A percentile compares a stretch with the other conserved stretches of the same genome.
These are phyloP conservation scores for Promerops cafer DNA, from an alignment of 2,113 vertebrate species.

Conservation along the genomic window DNA sequence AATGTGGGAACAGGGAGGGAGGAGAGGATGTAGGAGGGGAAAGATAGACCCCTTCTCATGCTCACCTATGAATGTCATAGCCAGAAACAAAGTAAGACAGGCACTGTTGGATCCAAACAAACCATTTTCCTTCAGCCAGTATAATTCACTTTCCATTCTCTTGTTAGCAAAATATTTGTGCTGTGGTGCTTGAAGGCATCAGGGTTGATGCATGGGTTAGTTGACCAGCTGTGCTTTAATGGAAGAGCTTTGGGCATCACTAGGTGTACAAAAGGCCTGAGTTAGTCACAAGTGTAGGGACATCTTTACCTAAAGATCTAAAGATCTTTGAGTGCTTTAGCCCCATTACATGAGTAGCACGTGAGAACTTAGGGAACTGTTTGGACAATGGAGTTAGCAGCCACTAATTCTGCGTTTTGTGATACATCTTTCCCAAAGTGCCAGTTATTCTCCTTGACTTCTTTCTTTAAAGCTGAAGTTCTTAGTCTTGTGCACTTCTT, in stretches of 20 bases:
- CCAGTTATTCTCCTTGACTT: not conserved
- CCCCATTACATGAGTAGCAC: accelerated
- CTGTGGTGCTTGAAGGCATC: not conserved
- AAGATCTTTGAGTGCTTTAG: not conserved
- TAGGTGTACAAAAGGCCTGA: not conserved
- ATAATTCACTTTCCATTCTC: not conserved
- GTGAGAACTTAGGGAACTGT: accelerated
- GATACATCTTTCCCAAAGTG: not conserved
- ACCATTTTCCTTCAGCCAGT: not conserved
- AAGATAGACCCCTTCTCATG: not conserved
- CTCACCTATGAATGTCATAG: not conserved
- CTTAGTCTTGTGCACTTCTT: not conserved
- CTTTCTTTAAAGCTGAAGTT: not conserved
- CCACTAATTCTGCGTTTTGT: not conserved
- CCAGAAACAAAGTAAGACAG: not conserved
- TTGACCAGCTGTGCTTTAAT: not conserved
- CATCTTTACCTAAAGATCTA: not conserved
- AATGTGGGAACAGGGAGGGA: not conserved
- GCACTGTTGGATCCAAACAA: not conserved
- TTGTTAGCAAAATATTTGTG: not conserved
- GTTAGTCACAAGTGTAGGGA: not conserved
- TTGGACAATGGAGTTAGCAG: not conserved
- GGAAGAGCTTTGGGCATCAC: not conserved
- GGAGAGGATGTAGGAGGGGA: not conserved
- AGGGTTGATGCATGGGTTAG: not conserved